Evolutionary conservation across 2,113 vertebrate genomes (phyloP), one percentile per base, ranked within the genome.

Genomic region (Campylomormyrus numenius): DNA sequence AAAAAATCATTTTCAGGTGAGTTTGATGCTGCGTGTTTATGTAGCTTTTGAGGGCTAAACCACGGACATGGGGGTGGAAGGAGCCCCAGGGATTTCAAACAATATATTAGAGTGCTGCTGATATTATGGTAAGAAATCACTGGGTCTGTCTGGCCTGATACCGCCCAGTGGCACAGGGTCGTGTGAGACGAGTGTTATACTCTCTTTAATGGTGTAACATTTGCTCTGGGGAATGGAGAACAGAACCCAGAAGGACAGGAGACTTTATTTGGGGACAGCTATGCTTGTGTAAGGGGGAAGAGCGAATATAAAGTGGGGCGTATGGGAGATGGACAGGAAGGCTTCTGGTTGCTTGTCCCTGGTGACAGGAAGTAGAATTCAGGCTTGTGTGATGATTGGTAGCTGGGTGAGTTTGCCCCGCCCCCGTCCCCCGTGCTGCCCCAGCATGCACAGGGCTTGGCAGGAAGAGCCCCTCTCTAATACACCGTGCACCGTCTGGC

Each of bases 31-130:
- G 8, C 1, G 9, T 21, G 39, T 48, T 48, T 48, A 21, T 7
- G 66, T 31, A 11, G 17, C 70, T 89, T 84, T 89, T 53, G 66
- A 89, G 70, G 27, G 66, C 88, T 89, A 35, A 66, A 53, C 42
- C 70, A 42, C 80, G 39, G 5, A 3, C 48, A 52, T 1, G 2
- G 49, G 13, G 31, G 24, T 31, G 19, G 88, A 77, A 70, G 48
- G 48, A 5, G n/a, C 88, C 17, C 1, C 5, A 19, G 24, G 88
- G 10, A 15, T 39, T 88, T 74, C n/a, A 27, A 7, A 48, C 39
- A 31, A 13, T 70, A 31, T 31, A 31, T 11, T 27, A 70, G n/a
- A 31, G 62, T 27, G n/a, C 10, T 27, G 9, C 62, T 27, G 8
- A 70, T 27, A 66, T 6, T 77, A 17, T 77, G 15, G 27, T 77